Conservation (phyloP, 2,888 invertebrate genomes). For the Cephus pulcher region DNA sequence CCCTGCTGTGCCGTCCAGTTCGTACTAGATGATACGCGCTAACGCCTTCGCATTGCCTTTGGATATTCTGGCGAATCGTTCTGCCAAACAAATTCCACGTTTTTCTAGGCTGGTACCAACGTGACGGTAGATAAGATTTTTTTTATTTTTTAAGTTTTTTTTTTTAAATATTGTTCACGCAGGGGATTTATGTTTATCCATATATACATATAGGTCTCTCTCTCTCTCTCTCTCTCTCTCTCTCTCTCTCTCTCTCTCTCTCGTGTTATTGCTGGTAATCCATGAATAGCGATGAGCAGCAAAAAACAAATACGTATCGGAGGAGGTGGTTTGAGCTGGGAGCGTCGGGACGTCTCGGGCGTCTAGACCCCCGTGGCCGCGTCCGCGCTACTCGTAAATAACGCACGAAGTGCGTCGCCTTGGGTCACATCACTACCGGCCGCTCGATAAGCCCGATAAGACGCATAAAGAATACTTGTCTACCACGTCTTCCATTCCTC, state of each 20-base stretch:
- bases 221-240: no score
- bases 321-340: background rate
- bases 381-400: slow-evolving; percentile 42
- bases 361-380: slow-evolving; percentile 41
- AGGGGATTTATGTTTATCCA: no score
- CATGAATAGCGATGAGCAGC: no score
- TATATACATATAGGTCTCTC: no score
- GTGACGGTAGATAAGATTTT: no score
- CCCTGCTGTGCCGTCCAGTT: slow-evolving; percentile 34
- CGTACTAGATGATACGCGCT: no score
- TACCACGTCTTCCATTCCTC: slow-evolving; percentile 38
- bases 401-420: slow-evolving; percentile 34
- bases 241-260: no score
- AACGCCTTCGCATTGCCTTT: background rate
- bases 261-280: no score
- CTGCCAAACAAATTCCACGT: no score
- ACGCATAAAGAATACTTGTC: slow-evolving; percentile 58
- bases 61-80: background rate
- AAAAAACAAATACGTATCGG: background rate
- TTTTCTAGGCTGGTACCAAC: no score
- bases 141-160: no score
- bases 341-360: background rate
- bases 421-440: slow-evolving; percentile 53
- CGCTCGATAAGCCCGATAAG: slow-evolving; percentile 60
- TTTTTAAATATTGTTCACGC: no score